These are phyloP conservation scores for Tiaroga cobitis DNA, from an alignment of 2,797 vertebrate genomes.

Conservation along the genomic window DNA sequence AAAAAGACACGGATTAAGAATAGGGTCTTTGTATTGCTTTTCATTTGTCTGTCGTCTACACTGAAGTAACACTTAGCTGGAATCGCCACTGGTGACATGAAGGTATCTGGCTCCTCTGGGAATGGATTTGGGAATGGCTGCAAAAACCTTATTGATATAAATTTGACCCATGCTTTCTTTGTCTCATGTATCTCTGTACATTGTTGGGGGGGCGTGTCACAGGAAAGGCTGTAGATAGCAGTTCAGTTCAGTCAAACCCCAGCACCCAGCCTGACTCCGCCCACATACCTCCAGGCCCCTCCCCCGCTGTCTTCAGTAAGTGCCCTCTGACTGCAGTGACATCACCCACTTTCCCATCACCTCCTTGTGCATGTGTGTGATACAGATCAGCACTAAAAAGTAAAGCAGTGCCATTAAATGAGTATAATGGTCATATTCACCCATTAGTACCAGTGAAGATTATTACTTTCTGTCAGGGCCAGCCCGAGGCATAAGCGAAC, in stretches of 20 bases:
- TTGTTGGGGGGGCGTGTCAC: slow-evolving; percentile 43
- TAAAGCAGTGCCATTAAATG: not conserved
- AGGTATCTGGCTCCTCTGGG: not conserved
- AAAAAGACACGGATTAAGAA: not conserved
- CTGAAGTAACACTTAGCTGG: not conserved
- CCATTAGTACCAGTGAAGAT: too few species aligned
- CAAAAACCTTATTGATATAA: not conserved
- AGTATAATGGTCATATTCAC: too few species aligned
- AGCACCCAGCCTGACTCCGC: slow-evolving; percentile 72
- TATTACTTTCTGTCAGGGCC: not conserved
- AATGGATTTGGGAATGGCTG: not conserved
- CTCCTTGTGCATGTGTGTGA: slow-evolving; percentile 5
- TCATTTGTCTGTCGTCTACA: not conserved
- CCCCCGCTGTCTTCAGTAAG: slow-evolving; percentile 79
- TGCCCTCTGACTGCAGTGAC: slow-evolving; percentile 49
- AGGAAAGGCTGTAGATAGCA: slow-evolving; percentile 80
- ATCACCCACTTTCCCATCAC: slow-evolving; percentile 3
- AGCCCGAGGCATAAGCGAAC: too few species aligned
- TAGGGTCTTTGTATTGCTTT: not conserved
- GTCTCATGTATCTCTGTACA: slow-evolving; percentile 48
- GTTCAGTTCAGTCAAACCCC: slow-evolving; percentile 74
- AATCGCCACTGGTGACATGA: not conserved
- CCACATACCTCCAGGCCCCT: slow-evolving; percentile 67
- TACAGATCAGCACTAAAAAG: not conserved
- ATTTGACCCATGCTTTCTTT: slow-evolving; percentile 26